These are phyloP conservation scores for Cyprinus carpio DNA, from an alignment of 2,113 vertebrate genomes.

Conservation along the genomic window DNA sequence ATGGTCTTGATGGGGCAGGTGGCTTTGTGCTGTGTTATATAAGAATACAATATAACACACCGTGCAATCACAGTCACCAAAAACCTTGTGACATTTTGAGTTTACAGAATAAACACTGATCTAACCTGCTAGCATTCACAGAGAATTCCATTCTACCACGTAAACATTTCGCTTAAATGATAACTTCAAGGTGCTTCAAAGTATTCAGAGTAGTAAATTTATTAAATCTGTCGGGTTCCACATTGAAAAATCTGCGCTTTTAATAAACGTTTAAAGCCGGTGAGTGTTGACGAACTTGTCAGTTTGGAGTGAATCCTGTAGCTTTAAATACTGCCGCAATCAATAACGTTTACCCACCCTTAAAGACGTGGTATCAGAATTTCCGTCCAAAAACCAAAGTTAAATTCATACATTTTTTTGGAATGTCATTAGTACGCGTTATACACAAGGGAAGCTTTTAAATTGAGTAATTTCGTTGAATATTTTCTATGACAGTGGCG, in stretches of 20 bases:
- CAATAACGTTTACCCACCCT: neutral
- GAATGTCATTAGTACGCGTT: neutral
- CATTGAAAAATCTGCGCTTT: neutral
- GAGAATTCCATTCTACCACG: neutral
- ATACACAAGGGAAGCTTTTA: neutral
- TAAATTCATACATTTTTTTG: neutral
- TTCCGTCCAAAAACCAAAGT: no score
- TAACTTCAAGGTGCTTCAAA: neutral
- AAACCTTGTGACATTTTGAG: neutral
- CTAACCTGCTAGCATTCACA: neutral
- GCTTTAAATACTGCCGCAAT: neutral
- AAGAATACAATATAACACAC: neutral
- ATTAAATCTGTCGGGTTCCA: neutral
- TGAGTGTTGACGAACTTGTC: neutral
- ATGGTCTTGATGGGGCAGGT: conserved; percentile 16
- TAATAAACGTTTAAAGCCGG: neutral
- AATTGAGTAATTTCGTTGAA: neutral
- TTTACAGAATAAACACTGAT: neutral
- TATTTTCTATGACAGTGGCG: neutral
- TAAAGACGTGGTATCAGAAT: neutral
- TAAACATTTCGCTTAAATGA: neutral
- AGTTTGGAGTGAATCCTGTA: neutral
- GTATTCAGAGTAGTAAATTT: neutral
- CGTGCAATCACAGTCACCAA: neutral
- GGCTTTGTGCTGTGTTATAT: conserved; percentile 11